These are phyloP conservation scores for Alces alces DNA, from an alignment of 2,113 vertebrate genomes.

Conservation along the genomic window DNA sequence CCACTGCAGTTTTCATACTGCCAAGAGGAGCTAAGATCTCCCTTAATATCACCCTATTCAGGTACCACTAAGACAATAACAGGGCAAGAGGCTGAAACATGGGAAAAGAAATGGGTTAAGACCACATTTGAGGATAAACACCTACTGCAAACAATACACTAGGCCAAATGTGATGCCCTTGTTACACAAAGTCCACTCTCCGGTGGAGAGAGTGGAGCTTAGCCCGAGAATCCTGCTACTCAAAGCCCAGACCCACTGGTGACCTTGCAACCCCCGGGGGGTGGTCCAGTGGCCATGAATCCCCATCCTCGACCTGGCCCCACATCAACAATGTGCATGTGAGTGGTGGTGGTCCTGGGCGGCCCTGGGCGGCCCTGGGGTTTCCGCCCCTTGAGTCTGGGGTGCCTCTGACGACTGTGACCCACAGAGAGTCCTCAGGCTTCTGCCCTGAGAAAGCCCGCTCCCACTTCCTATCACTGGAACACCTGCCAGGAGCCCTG, in stretches of 20 bases:
- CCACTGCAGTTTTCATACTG: not conserved
- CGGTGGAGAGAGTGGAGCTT: not conserved
- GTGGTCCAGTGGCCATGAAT: not conserved
- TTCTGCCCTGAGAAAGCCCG: not conserved
- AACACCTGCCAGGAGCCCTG: not conserved
- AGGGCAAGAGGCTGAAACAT: not conserved
- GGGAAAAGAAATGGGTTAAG: not conserved
- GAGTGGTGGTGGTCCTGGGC: fast-evolving
- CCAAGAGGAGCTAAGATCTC: not conserved
- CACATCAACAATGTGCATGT: fast-evolving
- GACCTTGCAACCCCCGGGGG: fast-evolving
- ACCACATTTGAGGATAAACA: not conserved
- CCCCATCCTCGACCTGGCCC: not conserved
- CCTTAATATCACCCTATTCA: not conserved
- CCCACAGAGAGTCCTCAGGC: not conserved
- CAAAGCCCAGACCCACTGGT: not conserved
- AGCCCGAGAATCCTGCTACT: not conserved
- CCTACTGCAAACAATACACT: not conserved
- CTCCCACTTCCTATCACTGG: not conserved
- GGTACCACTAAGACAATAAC: constrained; percentile 1
- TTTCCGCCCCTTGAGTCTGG: not conserved
- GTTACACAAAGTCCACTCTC: not conserved
- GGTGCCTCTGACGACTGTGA: not conserved
- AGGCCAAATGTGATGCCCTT: not conserved
- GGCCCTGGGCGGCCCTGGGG: fast-evolving